A percentile compares a stretch with the other conserved stretches of the same genome.
phyloP scores from a whole-genome alignment of 2,888 invertebrate species.

The Apodemia mormo region DNA sequence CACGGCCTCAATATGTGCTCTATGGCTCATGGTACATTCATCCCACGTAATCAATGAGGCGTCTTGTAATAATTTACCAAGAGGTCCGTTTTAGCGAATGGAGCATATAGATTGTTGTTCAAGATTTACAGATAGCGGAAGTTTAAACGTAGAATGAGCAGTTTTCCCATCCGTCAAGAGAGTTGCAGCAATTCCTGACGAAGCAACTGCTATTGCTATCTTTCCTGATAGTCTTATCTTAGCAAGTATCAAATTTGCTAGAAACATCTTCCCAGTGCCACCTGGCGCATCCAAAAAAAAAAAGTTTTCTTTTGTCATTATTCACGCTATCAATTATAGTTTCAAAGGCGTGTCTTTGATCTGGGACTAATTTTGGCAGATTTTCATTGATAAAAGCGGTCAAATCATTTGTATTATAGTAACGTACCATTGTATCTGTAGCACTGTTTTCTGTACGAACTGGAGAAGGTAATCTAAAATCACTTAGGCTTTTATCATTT shows the following conservation, averaged over 20 bases:
- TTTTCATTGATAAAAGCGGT: not conserved
- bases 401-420: constrained; percentile 1
- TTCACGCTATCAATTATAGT: no score
- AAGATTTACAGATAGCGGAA: constrained; percentile 31
- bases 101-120: constrained; percentile 36
- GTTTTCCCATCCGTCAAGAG: constrained; percentile 10
- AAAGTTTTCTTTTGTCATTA: constrained; percentile 28
- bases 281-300: constrained; percentile 30
- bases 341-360: constrained; percentile 7
- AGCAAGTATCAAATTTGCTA: constrained; percentile 29
- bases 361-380: constrained; percentile 29
- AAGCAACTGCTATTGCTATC: constrained; percentile 34
- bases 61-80: constrained; percentile 30
- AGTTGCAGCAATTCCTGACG: constrained; percentile 18
- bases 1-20: constrained; percentile 29
- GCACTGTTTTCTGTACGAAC: constrained; percentile 37
- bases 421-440: constrained; percentile 45
- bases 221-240: constrained; percentile 33
- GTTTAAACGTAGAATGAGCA: constrained; percentile 30
- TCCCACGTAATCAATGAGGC: constrained; percentile 34
- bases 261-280: constrained; percentile 1
- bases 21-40: constrained; percentile 36
- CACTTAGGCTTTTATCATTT: no score
- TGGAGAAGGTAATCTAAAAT: no score
- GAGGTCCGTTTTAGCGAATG: constrained; percentile 34